Base-by-base conservation (phyloP, 2,888 invertebrate species). In the Ophion slaviceki region DNA sequence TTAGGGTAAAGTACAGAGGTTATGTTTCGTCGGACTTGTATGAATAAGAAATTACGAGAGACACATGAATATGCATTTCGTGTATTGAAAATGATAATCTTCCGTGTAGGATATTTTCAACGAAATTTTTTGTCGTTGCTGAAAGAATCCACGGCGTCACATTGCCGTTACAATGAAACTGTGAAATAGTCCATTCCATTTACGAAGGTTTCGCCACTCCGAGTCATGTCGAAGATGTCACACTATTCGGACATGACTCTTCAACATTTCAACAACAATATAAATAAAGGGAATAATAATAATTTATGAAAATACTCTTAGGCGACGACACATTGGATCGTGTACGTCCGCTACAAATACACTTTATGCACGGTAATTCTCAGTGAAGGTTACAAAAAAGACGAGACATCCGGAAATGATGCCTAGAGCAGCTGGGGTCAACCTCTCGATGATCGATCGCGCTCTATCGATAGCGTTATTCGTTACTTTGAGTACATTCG, bases 311-410 rank as follows among this genome's bases (percentile, higher is more conserved):
- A 36, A 77, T 57, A 57, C n/a, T 57, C 32, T 20, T 32, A 10
- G 17, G 36, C 53, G 40, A 62, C 53, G 40, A 62, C 1, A 28
- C 24, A 28, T 32, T 24, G 6, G n/a, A 53, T 53, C 36, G 20
- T 5, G 17, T 47, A 45, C 45, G n/a, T 14, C 66, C 45, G 24
- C 10, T 45, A 20, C 45, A 8, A 32, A 62, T 64, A 14, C 32
- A 4, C 61, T 53, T 84, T 11, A 82, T 32, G 85, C 85, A 72
- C 85, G 80, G 66, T 85, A 80, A 14, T 87, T 86, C 67, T 87
- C 87, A 32, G 88, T 87, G 24, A 87, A 88, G 6, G 88, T 88
- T 68, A 88, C 62, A 36, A 87, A 75, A 75, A 88, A 88, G 17
- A 85, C 88, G 32, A 88, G 68, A 67, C 85, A 88, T 11, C 88